Percentiles rank a stretch among this genome's conserved stretches.
These are phyloP conservation scores for Glaucopsyche alexis DNA, from an alignment of 2,888 invertebrate species.

Conservation along the genomic window DNA sequence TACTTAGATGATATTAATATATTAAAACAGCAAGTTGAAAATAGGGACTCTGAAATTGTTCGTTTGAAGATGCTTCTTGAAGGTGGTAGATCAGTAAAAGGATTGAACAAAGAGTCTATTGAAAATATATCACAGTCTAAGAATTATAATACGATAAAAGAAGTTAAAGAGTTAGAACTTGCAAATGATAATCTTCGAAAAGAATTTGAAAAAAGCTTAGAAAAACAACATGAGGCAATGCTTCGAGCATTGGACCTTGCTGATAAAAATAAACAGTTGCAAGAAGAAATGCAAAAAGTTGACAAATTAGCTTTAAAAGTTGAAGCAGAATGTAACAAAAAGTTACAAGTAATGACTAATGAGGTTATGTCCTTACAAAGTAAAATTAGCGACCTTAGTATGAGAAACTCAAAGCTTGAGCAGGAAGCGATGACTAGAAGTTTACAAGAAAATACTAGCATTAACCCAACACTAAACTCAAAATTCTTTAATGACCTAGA, in stretches of 20 bases:
- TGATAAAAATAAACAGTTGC: conserved; percentile 85
- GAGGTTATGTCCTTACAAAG: conserved; percentile 81
- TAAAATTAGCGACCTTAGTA: conserved; percentile 70
- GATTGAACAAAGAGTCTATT: conserved; percentile 83
- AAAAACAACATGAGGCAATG: conserved; percentile 91
- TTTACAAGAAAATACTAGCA: conserved; percentile 40
- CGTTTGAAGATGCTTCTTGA: conserved; percentile 84
- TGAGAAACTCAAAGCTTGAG: conserved; percentile 76
- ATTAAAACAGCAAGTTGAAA: conserved; percentile 65
- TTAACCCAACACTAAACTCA: not conserved
- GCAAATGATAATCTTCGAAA: conserved; percentile 74
- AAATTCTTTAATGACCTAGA: conserved; percentile 49
- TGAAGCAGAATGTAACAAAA: conserved; percentile 87
- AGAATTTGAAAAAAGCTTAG: conserved; percentile 77
- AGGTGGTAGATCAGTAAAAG: conserved; percentile 84
- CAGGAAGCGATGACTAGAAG: conserved; percentile 72
- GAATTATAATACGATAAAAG: conserved; percentile 78
- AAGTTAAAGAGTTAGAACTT: conserved; percentile 81
- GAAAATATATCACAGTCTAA: conserved; percentile 79
- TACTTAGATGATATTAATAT: conserved; percentile 63
- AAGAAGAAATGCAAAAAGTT: conserved; percentile 85
- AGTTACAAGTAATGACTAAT: conserved; percentile 81
- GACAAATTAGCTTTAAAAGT: conserved; percentile 87
- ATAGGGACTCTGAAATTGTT: conserved; percentile 85
- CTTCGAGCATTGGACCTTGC: conserved; percentile 85